A percentile compares a stretch with the other conserved stretches of the same genome.
Conservation (phyloP, 35 echinoderm and acorn worm species). For the Apostichopus japonicus region DNA sequence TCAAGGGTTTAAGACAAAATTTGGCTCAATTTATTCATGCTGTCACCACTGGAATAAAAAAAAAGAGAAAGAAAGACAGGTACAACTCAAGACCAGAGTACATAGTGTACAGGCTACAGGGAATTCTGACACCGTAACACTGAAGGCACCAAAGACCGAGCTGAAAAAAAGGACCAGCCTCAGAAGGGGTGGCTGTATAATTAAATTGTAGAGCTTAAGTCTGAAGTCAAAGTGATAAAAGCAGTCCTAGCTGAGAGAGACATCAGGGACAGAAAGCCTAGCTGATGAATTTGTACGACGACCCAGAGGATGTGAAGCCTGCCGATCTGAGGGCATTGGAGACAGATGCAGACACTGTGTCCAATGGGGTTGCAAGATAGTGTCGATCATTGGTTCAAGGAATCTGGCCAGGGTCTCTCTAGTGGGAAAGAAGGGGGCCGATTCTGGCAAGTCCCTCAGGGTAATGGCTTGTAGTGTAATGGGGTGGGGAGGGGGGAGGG, state of each 20-base stretch:
- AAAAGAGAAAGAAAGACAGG: constrained; percentile 18
- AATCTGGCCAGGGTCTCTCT: too few species aligned
- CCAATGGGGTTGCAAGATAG: too few species aligned
- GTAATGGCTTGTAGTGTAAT: background rate
- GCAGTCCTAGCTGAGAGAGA: background rate
- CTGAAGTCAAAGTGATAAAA: background rate
- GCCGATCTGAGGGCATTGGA: too few species aligned
- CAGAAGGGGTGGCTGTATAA: background rate
- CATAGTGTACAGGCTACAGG: background rate
- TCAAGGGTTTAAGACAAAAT: too few species aligned
- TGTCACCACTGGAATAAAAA: constrained; percentile 8
- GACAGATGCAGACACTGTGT: too few species aligned
- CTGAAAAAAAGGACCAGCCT: background rate
- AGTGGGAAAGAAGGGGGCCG: too few species aligned
- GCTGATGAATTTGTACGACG: background rate
- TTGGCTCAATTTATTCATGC: background rate
- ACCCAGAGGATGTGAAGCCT: too few species aligned
- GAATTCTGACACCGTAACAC: background rate
- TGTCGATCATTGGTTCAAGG: too few species aligned
- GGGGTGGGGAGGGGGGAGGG: too few species aligned
- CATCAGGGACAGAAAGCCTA: background rate
- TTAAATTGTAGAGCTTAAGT: background rate
- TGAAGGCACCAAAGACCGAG: background rate
- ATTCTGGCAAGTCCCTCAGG: too few species aligned
- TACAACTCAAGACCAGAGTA: background rate